These are phyloP conservation scores for Eupithecia inturbata DNA, from an alignment of 2,888 invertebrate genomes.

Conservation along the genomic window DNA sequence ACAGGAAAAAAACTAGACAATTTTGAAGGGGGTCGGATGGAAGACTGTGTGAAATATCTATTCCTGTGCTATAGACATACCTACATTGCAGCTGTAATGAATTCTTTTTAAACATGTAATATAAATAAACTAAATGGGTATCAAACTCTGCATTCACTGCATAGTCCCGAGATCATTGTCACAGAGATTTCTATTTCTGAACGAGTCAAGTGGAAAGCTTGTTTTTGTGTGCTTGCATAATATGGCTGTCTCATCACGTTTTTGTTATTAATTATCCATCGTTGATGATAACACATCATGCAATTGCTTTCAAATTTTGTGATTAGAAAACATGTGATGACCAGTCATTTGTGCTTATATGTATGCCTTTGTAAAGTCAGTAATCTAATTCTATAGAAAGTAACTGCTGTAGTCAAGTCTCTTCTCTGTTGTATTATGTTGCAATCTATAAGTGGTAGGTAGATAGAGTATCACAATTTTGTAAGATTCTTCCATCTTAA, in stretches of 20 bases:
- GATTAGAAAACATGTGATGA: not conserved
- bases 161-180: conserved; percentile 53
- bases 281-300: conserved; percentile 29
- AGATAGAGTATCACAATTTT: not conserved
- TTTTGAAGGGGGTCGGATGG: not conserved
- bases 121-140: not conserved
- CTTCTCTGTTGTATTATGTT: not conserved
- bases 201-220: conserved; percentile 60
- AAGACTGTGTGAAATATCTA: not conserved
- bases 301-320: conserved; percentile 14
- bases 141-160: conserved; percentile 6
- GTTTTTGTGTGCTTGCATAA: conserved; percentile 34
- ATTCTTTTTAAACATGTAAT: not conserved
- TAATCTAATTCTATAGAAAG: not conserved
- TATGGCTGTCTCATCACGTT: conserved; percentile 34
- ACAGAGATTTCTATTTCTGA: conserved; percentile 68
- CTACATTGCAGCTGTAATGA: not conserved
- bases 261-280: conserved; percentile 32
- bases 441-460: not conserved
- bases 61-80: not conserved
- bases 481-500: not conserved
- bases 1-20: not conserved
- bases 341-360: not conserved
- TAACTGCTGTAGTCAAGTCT: not conserved
- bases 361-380: not conserved